A percentile compares a stretch with the other conserved stretches of the same genome.
These are phyloP conservation scores for Hydriomena furcata DNA, from an alignment of 2,888 invertebrate genomes.

Conservation along the genomic window DNA sequence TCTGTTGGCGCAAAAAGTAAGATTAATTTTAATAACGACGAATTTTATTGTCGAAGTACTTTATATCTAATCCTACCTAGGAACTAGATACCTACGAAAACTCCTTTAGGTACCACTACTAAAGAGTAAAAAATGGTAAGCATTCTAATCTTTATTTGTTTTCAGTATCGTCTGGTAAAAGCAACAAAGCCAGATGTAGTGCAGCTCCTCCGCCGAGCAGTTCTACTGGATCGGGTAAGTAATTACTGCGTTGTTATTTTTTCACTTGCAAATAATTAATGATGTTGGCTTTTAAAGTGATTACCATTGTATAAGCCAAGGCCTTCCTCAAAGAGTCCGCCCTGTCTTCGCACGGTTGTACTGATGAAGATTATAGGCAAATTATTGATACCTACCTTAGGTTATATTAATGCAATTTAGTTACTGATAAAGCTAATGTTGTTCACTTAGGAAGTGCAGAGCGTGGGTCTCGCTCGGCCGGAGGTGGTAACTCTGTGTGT, in stretches of 20 bases:
- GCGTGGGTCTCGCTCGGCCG: conserved; percentile 15
- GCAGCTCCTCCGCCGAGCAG: conserved; percentile 50
- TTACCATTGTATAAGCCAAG: too few relatives aligned
- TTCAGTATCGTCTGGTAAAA: conserved; percentile 68
- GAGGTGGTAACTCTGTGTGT: conserved; percentile 75
- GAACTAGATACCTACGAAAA: too few relatives aligned
- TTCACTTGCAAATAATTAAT: too few relatives aligned
- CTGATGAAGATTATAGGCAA: too few relatives aligned
- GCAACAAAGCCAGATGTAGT: conserved; percentile 68
- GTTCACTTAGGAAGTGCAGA: conserved; percentile 6
- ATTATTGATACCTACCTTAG: too few relatives aligned
- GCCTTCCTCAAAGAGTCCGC: too few relatives aligned
- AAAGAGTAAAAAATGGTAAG: neutral
- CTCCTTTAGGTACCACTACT: neutral
- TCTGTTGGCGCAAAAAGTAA: conserved; percentile 69
- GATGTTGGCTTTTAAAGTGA: too few relatives aligned
- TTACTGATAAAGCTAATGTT: too few relatives aligned
- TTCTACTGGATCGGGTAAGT: conserved; percentile 15
- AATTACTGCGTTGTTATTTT: too few relatives aligned
- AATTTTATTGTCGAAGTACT: neutral
- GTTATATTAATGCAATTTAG: too few relatives aligned
- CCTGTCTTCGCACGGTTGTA: too few relatives aligned
- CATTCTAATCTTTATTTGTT: conserved; percentile 17
- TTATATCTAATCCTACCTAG: too few relatives aligned
- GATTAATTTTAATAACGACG: conserved; percentile 1